These are phyloP conservation scores for Centropristis striata DNA, from an alignment of 2,113 vertebrate species.

Conservation along the genomic window DNA sequence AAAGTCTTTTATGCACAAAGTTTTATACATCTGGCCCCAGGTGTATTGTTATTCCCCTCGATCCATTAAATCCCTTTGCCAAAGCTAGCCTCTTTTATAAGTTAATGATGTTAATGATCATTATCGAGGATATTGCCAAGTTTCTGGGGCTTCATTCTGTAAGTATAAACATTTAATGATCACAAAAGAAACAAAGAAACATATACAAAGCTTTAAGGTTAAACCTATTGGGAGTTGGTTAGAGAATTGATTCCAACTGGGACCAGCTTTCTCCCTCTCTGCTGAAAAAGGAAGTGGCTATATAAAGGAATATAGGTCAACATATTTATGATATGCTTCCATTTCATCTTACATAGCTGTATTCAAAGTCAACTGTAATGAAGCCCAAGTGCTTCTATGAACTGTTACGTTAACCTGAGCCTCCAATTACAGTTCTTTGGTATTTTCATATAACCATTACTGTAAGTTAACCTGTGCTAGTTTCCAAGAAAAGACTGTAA, in stretches of 20 bases:
- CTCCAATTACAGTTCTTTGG: conserved; percentile 54
- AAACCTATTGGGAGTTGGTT: background rate
- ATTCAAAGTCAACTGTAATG: conserved; percentile 46
- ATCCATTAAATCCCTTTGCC: conserved; percentile 33
- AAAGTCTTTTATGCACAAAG: conserved; percentile 22
- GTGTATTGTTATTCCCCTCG: conserved; percentile 27
- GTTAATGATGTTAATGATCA: background rate
- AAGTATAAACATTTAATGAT: conserved; percentile 23
- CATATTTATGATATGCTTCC: conserved; percentile 2
- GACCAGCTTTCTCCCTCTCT: background rate
- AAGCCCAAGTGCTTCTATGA: conserved; percentile 26
- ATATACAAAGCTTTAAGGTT: background rate
- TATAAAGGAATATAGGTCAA: background rate
- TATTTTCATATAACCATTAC: conserved; percentile 42
- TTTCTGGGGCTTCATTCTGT: background rate
- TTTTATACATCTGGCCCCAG: conserved; percentile 3
- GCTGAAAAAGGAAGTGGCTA: background rate
- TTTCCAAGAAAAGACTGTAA: conserved; percentile 78
- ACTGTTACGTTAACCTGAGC: conserved; percentile 48
- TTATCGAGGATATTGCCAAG: background rate
- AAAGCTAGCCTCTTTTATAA: background rate
- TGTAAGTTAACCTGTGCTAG: conserved; percentile 68
- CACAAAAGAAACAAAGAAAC: conserved; percentile 6
- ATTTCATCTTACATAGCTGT: conserved; percentile 9
- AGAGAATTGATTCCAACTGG: conserved; percentile 7